These are phyloP conservation scores for Drosophila simulans DNA, from an alignment of 1,140 invertebrate genomes.

Conservation along the genomic window DNA sequence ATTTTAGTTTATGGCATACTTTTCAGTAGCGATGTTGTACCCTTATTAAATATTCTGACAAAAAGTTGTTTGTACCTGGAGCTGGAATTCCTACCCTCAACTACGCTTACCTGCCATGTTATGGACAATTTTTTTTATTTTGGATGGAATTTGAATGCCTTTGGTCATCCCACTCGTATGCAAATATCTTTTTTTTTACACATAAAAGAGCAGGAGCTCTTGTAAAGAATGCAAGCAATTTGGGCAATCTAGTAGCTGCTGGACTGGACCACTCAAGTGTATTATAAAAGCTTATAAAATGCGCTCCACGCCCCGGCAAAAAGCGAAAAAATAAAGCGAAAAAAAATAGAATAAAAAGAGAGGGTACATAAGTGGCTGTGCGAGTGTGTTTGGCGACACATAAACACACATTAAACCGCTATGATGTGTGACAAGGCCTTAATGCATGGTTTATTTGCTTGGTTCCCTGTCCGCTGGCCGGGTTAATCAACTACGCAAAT, in stretches of 20 bases:
- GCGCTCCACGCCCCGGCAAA: constrained; percentile 20
- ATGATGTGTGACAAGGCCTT: constrained; percentile 40
- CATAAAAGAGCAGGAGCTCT: constrained; percentile 5
- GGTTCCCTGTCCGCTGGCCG: constrained; percentile 20
- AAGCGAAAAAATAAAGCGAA: constrained; percentile 12
- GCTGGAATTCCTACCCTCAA: background rate
- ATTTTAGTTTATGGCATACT: background rate
- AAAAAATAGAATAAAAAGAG: background rate
- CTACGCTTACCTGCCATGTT: background rate
- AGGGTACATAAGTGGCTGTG: background rate
- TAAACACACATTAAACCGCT: constrained; percentile 41
- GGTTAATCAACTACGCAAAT: constrained; percentile 77
- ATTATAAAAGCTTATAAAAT: constrained; percentile 46
- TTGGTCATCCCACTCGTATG: constrained; percentile 15
- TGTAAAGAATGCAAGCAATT: constrained; percentile 24
- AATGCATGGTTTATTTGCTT: constrained; percentile 19
- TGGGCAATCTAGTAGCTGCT: constrained; percentile 11
- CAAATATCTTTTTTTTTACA: constrained; percentile 4
- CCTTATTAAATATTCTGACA: background rate
- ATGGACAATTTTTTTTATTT: background rate
- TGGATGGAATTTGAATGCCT: background rate
- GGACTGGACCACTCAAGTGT: constrained; percentile 13
- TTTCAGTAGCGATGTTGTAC: background rate
- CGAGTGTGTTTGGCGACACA: background rate
- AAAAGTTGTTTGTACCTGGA: background rate